Conservation (phyloP, 1,140 invertebrate species). For the Drosophila bocki region DNA sequence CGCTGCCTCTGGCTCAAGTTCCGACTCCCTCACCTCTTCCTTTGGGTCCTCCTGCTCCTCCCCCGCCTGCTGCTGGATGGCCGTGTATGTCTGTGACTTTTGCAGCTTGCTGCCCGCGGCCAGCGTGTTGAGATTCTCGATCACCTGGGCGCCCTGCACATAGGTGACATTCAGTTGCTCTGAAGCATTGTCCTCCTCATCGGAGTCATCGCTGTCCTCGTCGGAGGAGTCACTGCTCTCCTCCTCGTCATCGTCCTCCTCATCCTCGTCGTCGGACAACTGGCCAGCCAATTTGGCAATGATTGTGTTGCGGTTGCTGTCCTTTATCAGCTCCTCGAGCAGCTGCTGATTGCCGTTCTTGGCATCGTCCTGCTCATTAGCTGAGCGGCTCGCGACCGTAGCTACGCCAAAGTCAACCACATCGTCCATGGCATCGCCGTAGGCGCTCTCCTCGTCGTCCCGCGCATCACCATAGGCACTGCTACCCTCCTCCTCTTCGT, state of each 20-base stretch:
- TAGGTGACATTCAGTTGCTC: slow-evolving; percentile 64
- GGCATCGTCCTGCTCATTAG: slow-evolving; percentile 55
- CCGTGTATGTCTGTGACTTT: slow-evolving; percentile 80
- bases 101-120: slow-evolving; percentile 63
- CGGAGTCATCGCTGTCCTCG: slow-evolving; percentile 71
- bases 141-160: slow-evolving; percentile 80
- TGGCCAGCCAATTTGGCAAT: slow-evolving; percentile 68
- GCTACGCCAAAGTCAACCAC: slow-evolving; percentile 69
- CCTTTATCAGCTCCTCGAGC: slow-evolving; percentile 74
- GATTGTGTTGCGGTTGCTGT: slow-evolving; percentile 81
- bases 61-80: slow-evolving; percentile 66
- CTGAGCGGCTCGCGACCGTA: slow-evolving; percentile 18
- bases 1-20: neutral
- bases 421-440: slow-evolving; percentile 75
- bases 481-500: slow-evolving; percentile 51
- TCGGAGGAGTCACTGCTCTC: slow-evolving; percentile 74
- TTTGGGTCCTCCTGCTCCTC: slow-evolving; percentile 9
- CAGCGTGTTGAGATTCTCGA: slow-evolving; percentile 81
- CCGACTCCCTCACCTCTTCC: slow-evolving; percentile 4
- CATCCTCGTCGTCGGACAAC: slow-evolving; percentile 67
- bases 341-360: slow-evolving; percentile 78
- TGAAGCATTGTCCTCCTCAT: slow-evolving; percentile 72
- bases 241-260: slow-evolving; percentile 69
- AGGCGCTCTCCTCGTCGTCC: slow-evolving; percentile 70
- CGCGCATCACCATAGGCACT: slow-evolving; percentile 56